Conservation (phyloP, 2,113 vertebrate species). For the Neogale vison region DNA sequence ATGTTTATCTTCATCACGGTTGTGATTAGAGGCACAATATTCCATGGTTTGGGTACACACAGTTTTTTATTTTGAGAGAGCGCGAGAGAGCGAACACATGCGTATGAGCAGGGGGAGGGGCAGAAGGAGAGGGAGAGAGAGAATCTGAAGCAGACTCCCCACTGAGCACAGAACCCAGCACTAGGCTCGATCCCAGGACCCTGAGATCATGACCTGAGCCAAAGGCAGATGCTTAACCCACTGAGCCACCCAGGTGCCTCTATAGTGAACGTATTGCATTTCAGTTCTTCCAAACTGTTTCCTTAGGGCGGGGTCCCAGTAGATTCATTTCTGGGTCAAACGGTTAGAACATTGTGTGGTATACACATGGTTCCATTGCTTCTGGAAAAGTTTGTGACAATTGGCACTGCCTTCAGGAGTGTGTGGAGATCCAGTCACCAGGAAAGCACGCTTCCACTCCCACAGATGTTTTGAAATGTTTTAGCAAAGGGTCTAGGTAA, state of each 20-base stretch:
- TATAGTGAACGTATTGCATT: not conserved
- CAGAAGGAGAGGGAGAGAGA: not conserved
- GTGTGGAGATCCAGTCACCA: no score
- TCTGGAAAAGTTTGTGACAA: not conserved
- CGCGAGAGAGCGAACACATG: no score
- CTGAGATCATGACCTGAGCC: not conserved
- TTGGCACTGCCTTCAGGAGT: not conserved
- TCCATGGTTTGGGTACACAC: not conserved
- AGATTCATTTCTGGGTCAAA: not conserved
- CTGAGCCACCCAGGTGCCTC: not conserved
- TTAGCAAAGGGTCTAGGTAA: not conserved
- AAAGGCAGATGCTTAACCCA: not conserved
- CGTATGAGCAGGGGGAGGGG: not conserved
- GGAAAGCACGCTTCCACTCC: not conserved
- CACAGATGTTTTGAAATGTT: not conserved
- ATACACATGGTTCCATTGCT: not conserved
- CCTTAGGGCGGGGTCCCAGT: not conserved
- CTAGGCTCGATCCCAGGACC: fast-evolving
- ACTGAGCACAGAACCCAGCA: not conserved
- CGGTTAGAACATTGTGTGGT: not conserved
- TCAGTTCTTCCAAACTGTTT: not conserved
- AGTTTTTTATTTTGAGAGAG: not conserved
- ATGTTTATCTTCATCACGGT: not conserved
- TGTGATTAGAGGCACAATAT: not conserved
- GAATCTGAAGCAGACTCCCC: no score